Base-by-base conservation (phyloP, 2,888 invertebrate species). In the Andrena praecox region DNA sequence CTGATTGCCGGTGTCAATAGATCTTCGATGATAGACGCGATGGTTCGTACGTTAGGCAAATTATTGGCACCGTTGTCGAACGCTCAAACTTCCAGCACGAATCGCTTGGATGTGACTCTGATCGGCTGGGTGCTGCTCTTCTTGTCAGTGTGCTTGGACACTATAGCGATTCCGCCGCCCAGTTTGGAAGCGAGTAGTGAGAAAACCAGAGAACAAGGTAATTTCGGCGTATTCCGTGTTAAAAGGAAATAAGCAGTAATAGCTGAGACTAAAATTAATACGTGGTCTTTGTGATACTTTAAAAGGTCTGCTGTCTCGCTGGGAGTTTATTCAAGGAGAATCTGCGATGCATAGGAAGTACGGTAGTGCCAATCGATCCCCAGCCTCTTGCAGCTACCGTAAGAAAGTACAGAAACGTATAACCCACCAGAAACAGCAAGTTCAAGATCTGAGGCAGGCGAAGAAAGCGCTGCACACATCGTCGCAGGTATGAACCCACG, bases 281-380 rank as follows among this genome's bases (percentile, higher is more conserved):
- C 1, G 42, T 59, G 48, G 48, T 67, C 59, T 35, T 7, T 7
- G 0, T 63, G 29, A 50, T 69, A 66, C 35, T 60, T 74, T 76
- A 48, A n/a, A 86, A 93, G 93, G 93, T 79, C 84, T 91, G 24
- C 90, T 95, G 33, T 95, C 95, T 70, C 96, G 98, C 77, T 98
- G 98, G 98, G 98, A 98, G 94, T 98, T 98, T 95, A 97, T 98
- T 91, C 97, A 97, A 86, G 98, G 98, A 77, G 97, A 97, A 93
- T 95, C 95, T 91, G 96, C 91, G 93, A 96, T 93, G 95, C 96
- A 92, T 94, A 95, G 87, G 91, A 93, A 93, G 78, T 94, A 92
- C 42, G 91, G 92, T 1, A 93, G 89, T 62, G 90, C 93, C 1
- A 93, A 86, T 83, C 90, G 93, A 35, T 92, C 92, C 2, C 91